Evolutionary conservation across 2,113 vertebrate genomes (phyloP).

Genomic region (Megaceryle torquata): DNA sequence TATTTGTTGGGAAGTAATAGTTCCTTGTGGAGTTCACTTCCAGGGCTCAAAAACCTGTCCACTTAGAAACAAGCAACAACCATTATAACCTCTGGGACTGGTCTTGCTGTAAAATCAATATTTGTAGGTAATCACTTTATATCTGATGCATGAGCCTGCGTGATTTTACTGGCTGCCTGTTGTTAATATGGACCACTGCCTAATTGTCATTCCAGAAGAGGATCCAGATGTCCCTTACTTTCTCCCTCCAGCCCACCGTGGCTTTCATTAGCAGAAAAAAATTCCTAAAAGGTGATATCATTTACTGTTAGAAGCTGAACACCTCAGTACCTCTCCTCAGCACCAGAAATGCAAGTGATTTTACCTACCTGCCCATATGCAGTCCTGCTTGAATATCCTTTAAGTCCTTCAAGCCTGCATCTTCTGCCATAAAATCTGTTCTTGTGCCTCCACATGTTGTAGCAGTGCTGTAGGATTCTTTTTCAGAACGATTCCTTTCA

Average conservation of each 20-base stretch:
- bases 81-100: constrained; percentile 22
- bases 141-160: constrained; percentile 13
- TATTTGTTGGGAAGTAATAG: constrained; percentile 41
- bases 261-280: constrained; percentile 54
- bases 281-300: constrained; percentile 55
- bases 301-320: constrained; percentile 20
- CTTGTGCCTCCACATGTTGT: accelerated
- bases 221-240: constrained; percentile 54
- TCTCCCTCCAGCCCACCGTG: constrained; percentile 9
- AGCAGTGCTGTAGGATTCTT: background rate
- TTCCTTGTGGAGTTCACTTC: constrained; percentile 34
- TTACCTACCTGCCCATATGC: background rate
- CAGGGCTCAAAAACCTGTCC: constrained; percentile 33
- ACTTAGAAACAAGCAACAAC: constrained; percentile 39
- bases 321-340: constrained; percentile 4
- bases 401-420: background rate
- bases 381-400: background rate
- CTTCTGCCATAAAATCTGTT: background rate
- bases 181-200: constrained; percentile 56
- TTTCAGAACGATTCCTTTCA: background rate
- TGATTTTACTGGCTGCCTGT: constrained; percentile 54
- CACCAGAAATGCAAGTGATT: background rate
- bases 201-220: constrained; percentile 67
- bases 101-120: constrained; percentile 62
- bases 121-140: constrained; percentile 56